A percentile compares a stretch with the other conserved stretches of the same genome.
Evolutionary conservation across 2,797 vertebrate species (phyloP).

Genomic region (Cyclura pinguis): DNA sequence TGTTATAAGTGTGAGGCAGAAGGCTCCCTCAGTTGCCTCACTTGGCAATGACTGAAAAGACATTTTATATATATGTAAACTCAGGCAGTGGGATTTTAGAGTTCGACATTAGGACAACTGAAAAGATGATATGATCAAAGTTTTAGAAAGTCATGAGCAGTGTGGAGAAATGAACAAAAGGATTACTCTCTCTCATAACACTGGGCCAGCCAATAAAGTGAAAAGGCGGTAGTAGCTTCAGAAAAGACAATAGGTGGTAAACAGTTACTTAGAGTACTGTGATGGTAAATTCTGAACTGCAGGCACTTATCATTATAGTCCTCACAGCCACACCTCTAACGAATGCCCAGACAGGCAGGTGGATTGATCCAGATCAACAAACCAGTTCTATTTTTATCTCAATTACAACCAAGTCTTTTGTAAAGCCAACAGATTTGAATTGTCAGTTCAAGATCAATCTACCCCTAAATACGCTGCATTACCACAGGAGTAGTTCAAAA

Average conservation of each 20-base stretch:
- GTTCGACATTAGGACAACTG: background rate
- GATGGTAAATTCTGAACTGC: too few relatives aligned
- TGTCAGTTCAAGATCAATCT: too few relatives aligned
- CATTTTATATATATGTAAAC: background rate
- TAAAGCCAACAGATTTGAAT: too few relatives aligned
- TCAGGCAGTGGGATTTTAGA: background rate
- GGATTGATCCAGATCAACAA: too few relatives aligned
- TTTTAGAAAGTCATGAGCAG: background rate
- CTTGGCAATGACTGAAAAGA: constrained; percentile 10
- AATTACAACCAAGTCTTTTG: too few relatives aligned
- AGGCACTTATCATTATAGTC: too few relatives aligned
- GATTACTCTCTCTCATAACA: background rate
- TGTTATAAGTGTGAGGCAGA: constrained; percentile 13
- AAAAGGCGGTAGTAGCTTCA: background rate
- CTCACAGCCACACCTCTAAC: too few relatives aligned
- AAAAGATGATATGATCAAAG: background rate
- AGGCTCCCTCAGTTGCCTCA: constrained; percentile 3
- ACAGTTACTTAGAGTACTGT: too few relatives aligned
- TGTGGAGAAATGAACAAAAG: background rate
- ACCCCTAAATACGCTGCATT: too few relatives aligned
- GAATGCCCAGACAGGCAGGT: too few relatives aligned
- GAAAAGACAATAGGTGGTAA: background rate
- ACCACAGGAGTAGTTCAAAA: too few relatives aligned
- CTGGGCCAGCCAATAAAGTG: background rate
- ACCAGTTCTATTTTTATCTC: too few relatives aligned